Evolutionary conservation across 1,140 invertebrate species (phyloP).

Genomic region (Drosophila lini): DNA sequence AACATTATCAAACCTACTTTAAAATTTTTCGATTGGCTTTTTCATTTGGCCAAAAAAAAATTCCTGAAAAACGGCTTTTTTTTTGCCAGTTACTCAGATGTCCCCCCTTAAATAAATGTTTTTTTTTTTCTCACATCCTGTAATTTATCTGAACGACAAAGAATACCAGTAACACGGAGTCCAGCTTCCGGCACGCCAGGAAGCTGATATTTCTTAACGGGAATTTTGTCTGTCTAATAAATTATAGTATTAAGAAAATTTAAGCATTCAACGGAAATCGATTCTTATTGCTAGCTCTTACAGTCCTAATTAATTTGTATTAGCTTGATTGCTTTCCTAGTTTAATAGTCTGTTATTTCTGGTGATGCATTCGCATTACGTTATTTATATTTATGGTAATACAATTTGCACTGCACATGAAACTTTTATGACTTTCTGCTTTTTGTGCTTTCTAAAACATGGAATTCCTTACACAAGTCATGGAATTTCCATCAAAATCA

Average conservation of each 20-base stretch:
- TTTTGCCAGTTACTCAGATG: too few species aligned
- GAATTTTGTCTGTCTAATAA: background rate
- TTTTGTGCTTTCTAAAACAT: background rate
- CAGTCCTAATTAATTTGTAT: background rate
- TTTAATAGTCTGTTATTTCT: background rate
- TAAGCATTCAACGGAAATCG: background rate
- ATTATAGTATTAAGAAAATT: background rate
- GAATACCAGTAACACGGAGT: too few species aligned
- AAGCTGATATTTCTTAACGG: background rate
- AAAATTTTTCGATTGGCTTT: too few species aligned
- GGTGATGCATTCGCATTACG: conserved; percentile 31
- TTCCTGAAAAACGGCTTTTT: too few species aligned
- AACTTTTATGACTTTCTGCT: conserved; percentile 1
- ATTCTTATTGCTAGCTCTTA: background rate
- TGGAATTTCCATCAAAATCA: conserved; percentile 20
- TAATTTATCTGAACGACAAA: too few species aligned
- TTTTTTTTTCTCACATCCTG: too few species aligned
- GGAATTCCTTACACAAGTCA: background rate
- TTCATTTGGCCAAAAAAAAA: too few species aligned
- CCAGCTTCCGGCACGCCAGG: background rate
- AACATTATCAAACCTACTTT: too few species aligned
- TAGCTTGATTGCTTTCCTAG: background rate
- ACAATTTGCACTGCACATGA: background rate
- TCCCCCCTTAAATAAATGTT: too few species aligned
- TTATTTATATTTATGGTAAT: conserved; percentile 25